Conservation (phyloP, 2,888 invertebrate genomes). For the Eledone cirrhosa region DNA sequence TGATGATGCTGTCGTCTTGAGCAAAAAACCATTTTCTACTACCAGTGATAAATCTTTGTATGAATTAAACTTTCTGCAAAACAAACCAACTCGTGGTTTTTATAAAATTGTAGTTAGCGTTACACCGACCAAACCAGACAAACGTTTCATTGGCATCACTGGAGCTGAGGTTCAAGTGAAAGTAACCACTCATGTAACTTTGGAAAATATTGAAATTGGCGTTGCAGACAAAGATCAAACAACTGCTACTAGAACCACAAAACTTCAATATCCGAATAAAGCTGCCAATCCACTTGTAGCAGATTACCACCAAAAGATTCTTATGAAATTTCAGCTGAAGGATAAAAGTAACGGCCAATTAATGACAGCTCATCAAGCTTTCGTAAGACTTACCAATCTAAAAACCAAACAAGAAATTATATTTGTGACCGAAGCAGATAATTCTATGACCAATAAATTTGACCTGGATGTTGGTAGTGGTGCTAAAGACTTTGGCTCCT, state of each 20-base stretch:
- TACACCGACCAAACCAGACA: slow-evolving; percentile 73
- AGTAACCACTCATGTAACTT: slow-evolving; percentile 65
- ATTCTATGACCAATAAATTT: slow-evolving; percentile 77
- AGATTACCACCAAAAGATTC: slow-evolving; percentile 88
- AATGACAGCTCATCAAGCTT: slow-evolving; percentile 73
- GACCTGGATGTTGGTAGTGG: slow-evolving; percentile 87
- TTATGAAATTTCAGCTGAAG: slow-evolving; percentile 81
- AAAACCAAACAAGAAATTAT: slow-evolving; percentile 82
- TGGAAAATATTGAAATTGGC: slow-evolving; percentile 84
- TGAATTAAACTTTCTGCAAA: slow-evolving; percentile 79
- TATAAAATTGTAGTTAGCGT: slow-evolving; percentile 84
- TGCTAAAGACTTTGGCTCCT: slow-evolving; percentile 79
- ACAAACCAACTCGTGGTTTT: slow-evolving; percentile 83
- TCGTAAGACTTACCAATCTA: slow-evolving; percentile 69
- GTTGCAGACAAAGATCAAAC: slow-evolving; percentile 90
- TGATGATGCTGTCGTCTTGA: slow-evolving; percentile 80
- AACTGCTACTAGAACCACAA: slow-evolving; percentile 79
- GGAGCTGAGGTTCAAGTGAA: slow-evolving; percentile 68
- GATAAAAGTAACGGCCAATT: slow-evolving; percentile 76
- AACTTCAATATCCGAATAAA: slow-evolving; percentile 78
- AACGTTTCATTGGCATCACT: slow-evolving; percentile 71
- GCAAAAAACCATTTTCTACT: slow-evolving; percentile 71
- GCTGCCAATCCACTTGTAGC: slow-evolving; percentile 78
- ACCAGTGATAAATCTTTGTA: slow-evolving; percentile 70
- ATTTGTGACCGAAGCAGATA: slow-evolving; percentile 90